Base-by-base conservation (phyloP, 2,113 vertebrate genomes). In the Panurus biarmicus region DNA sequence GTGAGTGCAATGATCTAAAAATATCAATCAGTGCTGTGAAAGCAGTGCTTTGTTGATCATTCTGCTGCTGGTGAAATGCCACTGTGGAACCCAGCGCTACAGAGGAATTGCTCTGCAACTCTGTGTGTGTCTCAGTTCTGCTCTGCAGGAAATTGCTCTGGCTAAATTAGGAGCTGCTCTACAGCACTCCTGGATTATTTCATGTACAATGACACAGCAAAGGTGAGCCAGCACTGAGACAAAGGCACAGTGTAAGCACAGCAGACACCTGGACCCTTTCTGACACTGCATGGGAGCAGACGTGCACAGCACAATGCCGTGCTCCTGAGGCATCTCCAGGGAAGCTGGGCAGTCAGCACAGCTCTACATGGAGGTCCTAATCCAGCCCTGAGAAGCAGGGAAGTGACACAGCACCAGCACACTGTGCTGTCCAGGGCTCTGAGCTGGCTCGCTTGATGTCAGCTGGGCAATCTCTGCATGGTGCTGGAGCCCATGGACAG, bases 401-500 rank as follows among this genome's bases (percentile, higher is more conserved):
- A 40, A 77, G 35, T 6, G 10, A 7, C 71, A 9, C 29, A 70
- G 58, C 67, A 54, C 11, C 29, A 57, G 38, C 3, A 2, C 36
- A 38, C 1, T 24, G 58, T 26, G 56, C 7, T 66, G 64, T 38
- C 51, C 69, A 28, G 42, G 13, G 38, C 76, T 69, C 74, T 57
- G 16, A 81, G 45, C 31, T 36, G 40, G 8, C 60, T 48, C 45
- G 61, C 18, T 13, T 4, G 11, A 19, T 0, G 4, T 56, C 85
- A 85, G 67, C 54, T n/a, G 56, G 51, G 48, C 61, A 40, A 50
- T 64, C 65, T 71, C 74, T 64, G 61, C 15, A 0, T 24, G 40
- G 9, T 4, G 5, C 0, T 35, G 29, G 50, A 48, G 33, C 44
- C 15, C 53, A 18, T 0, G 20, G 10, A 42, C 65, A 31, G 45